Base-by-base conservation (phyloP, 2,797 vertebrate species). In the Mormyrops attenuatus region DNA sequence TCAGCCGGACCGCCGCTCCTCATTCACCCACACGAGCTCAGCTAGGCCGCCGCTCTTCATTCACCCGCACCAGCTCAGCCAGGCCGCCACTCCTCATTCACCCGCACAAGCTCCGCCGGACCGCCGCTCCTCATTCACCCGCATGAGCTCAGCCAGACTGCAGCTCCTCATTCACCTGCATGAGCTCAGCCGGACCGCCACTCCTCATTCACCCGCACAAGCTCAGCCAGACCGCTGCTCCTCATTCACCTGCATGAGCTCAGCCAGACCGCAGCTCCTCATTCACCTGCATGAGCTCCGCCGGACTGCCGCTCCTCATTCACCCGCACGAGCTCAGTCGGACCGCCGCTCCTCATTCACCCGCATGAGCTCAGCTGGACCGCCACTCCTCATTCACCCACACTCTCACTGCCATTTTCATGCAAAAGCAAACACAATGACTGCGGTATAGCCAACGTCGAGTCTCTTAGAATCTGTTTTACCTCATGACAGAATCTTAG, bases 1-100 rank as follows among this genome's bases (percentile, higher is more conserved):
- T 0, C 20, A 57, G 55, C 20, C 20, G 0, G 1, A 0, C 1
- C 1, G 0, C 20, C 6, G 0, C 55, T 60, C 1, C 20, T 60
- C 20, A 60, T 60, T 60, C 20, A 60, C 55, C 6, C 6, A 2
- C 53, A 55, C 1, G 0, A 55, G 4, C 53, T 20, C 17, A 5
- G 53, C 53, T 0, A 5, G 5, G 5, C 17, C 1, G 0, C 53
- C 53, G 1, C 4, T 57, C 55, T 17, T 57, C 5, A 57, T 57
- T 57, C 55, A n/a, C 55, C 5, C 5, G 20, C 55, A 57, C 5
- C 0, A 57, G 5, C 55, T n/a, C 1, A n/a, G 55, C 55, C 5
- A 1, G 5, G 0, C 20, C 17, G 1, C 55, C 20, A 0, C 5
- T 57, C 5, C 17, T 55, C 20, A 57, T 57, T 57, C 17, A 57